Base-by-base conservation (phyloP, 53 echinoderm and acorn worm species). In the Actinopyga echinites region DNA sequence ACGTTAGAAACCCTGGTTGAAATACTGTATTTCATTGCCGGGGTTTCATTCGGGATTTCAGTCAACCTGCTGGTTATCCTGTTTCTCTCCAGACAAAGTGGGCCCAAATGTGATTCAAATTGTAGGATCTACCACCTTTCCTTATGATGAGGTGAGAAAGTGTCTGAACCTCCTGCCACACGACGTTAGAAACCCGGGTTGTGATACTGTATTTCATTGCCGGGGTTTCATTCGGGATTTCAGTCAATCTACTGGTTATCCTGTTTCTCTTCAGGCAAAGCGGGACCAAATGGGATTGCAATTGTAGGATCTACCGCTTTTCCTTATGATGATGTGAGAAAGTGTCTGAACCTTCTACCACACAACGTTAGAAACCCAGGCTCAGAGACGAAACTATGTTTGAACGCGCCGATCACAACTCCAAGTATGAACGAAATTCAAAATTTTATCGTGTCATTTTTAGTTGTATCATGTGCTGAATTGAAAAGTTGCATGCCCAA, bases 221-320 rank as follows among this genome's bases (percentile, higher is more conserved):
- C n/a, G n/a, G n/a, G n/a, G n/a, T n/a, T n/a, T n/a, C n/a, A n/a
- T n/a, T n/a, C n/a, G n/a, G n/a, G n/a, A n/a, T n/a, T n/a, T n/a
- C n/a, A n/a, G n/a, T n/a, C n/a, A n/a, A n/a, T n/a, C n/a, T n/a
- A n/a, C n/a, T 62, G 24, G 31, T 65, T 65, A 30, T 65, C 30
- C 9, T 29, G 65, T 65, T 65, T 65, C 30, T 26, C 29, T 28
- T 29, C 65, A 69, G 69, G 40, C 69, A 8, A 34, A 6, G 5
- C 6, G 23, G 23, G 23, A 25, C n/a, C 8, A 42, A 8, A 69
- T 22, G 7, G n/a, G 19, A n/a, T 69, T 69, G 35, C 38, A 21
- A 23, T 69, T 40, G 38, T 69, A 11, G 69, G 69, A 37, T 69
- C 69, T 38, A 69, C 69, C 5, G 69, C 43, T 20, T 69, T 42